Percentiles rank a stretch among this genome's conserved stretches.
Evolutionary conservation across 1,140 invertebrate genomes (phyloP).

Genomic region (Listronotus bonariensis): DNA sequence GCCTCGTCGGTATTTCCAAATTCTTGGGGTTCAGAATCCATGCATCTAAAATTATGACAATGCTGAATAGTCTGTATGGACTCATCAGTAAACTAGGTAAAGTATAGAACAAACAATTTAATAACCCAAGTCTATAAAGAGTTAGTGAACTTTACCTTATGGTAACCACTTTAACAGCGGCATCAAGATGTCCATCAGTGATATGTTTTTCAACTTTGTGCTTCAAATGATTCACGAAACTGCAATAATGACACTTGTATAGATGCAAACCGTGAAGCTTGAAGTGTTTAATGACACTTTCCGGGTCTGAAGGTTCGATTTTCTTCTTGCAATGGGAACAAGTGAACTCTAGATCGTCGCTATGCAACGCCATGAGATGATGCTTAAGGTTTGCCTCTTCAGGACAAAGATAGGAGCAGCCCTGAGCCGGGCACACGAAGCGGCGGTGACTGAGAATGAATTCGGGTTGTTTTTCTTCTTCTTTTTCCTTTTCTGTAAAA

Average conservation of each 20-base stretch:
- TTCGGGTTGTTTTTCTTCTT: conserved; percentile 57
- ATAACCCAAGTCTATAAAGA: no score
- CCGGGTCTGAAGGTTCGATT: conserved; percentile 40
- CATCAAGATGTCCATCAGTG: conserved; percentile 63
- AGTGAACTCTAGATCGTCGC: conserved; percentile 62
- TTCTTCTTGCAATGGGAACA: conserved; percentile 71
- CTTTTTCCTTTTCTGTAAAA: conserved; percentile 39
- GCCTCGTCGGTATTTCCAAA: conserved; percentile 17
- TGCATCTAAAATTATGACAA: conserved; percentile 61
- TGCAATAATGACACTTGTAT: conserved; percentile 71
- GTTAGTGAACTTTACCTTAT: conserved; percentile 30
- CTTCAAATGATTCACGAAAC: conserved; percentile 66
- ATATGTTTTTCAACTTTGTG: conserved; percentile 70
- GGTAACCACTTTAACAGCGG: conserved; percentile 21
- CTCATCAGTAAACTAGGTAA: no score
- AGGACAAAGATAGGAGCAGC: conserved; percentile 72
- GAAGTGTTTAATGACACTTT: conserved; percentile 68
- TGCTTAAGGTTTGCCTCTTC: conserved; percentile 72
- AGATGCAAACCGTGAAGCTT: conserved; percentile 74
- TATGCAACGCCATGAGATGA: conserved; percentile 74
- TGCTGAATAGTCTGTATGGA: no score
- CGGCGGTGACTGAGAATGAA: conserved; percentile 68
- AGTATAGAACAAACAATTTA: no score
- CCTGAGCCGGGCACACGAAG: conserved; percentile 70
- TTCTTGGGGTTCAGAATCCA: conserved; percentile 55